Evolutionary conservation across 2,888 invertebrate species (phyloP).

Genomic region (Acleris literana): DNA sequence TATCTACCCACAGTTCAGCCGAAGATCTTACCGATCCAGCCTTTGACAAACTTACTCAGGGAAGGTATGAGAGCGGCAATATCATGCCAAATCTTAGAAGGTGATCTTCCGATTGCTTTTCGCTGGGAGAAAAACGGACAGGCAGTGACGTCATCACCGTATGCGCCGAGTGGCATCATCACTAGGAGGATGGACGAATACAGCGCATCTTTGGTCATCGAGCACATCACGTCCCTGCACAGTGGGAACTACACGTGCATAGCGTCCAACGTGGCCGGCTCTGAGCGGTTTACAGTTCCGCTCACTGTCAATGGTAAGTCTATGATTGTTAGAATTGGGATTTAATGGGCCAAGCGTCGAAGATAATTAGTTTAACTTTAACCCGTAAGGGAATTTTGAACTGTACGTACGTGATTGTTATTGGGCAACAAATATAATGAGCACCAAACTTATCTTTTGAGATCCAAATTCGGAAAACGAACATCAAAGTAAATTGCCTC

Average conservation of each 20-base stretch:
- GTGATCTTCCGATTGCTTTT: constrained; percentile 95
- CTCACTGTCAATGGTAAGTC: constrained; percentile 90
- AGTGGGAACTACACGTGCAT: constrained; percentile 97
- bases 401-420: too few species aligned
- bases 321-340: too few species aligned
- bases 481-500: too few species aligned
- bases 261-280: constrained; percentile 93
- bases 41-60: constrained; percentile 90
- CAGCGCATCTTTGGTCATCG: constrained; percentile 93
- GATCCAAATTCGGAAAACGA: too few species aligned
- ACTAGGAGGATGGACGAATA: constrained; percentile 90
- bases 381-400: too few species aligned
- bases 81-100: constrained; percentile 95
- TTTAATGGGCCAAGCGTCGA: too few species aligned
- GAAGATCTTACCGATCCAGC: constrained; percentile 92
- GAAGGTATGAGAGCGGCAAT: constrained; percentile 95
- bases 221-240: constrained; percentile 92
- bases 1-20: constrained; percentile 86
- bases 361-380: too few species aligned
- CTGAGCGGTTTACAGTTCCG: constrained; percentile 89
- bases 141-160: constrained; percentile 86
- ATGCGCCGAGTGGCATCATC: constrained; percentile 75
- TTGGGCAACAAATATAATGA: too few species aligned
- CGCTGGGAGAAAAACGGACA: constrained; percentile 95
- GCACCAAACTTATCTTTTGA: too few species aligned